Conservation (phyloP, 2,113 vertebrate genomes). For the Oncorhynchus masou region DNA sequence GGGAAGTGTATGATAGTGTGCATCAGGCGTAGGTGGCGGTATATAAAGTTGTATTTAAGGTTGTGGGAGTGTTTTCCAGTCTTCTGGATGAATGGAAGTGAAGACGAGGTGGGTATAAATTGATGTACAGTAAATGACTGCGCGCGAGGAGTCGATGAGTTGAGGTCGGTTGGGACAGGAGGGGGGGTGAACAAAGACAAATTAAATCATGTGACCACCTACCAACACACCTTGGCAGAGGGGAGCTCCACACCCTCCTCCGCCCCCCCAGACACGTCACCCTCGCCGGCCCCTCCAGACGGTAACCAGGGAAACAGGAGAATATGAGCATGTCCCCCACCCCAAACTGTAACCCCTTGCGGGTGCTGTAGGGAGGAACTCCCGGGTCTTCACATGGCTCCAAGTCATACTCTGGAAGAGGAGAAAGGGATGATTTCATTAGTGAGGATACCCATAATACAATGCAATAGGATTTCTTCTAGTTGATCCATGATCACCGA, state of each 20-base stretch:
- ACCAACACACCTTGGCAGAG: conserved; percentile 99
- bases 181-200: conserved; percentile 62
- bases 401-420: conserved; percentile 85
- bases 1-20: too few relatives aligned
- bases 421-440: background rate
- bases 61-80: too few relatives aligned
- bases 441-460: too few relatives aligned
- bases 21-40: too few relatives aligned
- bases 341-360: conserved; percentile 91
- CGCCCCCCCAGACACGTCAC: conserved; percentile 97
- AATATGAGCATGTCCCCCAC: conserved; percentile 92
- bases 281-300: conserved; percentile 87
- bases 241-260: conserved; percentile 97
- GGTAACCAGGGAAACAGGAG: conserved; percentile 96
- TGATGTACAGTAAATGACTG: background rate
- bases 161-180: too few relatives aligned
- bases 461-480: too few relatives aligned
- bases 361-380: conserved; percentile 91
- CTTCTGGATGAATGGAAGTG: background rate
- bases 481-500: too few relatives aligned
- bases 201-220: conserved; percentile 98
- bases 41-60: too few relatives aligned
- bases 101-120: conserved; percentile 13
- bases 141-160: background rate
- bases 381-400: conserved; percentile 96